Evolutionary conservation across 2,797 vertebrate genomes (phyloP).

Genomic region (Alfaro cultratus): DNA sequence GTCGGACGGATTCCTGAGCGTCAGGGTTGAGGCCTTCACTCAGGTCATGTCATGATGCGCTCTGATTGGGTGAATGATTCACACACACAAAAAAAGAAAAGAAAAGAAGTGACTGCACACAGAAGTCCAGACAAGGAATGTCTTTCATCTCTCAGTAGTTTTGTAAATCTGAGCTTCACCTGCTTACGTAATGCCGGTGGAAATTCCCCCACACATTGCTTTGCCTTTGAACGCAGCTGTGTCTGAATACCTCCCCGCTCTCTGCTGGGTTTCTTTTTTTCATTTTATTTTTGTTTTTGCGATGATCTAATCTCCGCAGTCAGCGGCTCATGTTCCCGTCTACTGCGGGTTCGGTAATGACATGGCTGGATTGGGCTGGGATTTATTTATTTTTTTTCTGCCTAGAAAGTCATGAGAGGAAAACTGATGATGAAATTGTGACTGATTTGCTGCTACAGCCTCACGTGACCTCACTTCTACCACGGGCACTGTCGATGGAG

Average conservation of each 20-base stretch:
- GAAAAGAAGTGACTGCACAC: conserved; percentile 15
- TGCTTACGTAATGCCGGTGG: conserved; percentile 53
- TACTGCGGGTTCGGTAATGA: conserved; percentile 60
- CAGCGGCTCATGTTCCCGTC: conserved; percentile 48
- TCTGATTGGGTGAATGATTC: conserved; percentile 38
- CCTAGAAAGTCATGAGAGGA: conserved; percentile 30
- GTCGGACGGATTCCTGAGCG: conserved; percentile 3
- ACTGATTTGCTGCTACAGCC: conserved; percentile 23
- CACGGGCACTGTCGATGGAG: too few species aligned
- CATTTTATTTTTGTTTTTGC: not conserved
- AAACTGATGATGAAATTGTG: conserved; percentile 25
- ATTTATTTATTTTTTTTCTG: conserved; percentile 12
- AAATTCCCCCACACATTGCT: conserved; percentile 33
- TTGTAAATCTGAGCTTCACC: conserved; percentile 50
- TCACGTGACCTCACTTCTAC: conserved; percentile 22
- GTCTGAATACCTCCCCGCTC: conserved; percentile 12
- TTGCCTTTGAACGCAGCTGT: conserved; percentile 34
- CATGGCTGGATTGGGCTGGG: conserved; percentile 40
- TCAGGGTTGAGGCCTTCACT: conserved; percentile 8
- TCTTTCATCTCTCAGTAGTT: conserved; percentile 49
- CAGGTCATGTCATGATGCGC: not conserved
- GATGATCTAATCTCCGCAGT: conserved; percentile 54
- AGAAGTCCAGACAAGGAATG: conserved; percentile 59
- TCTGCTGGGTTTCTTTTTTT: not conserved
- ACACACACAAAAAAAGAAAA: conserved; percentile 19